A percentile compares a stretch with the other conserved stretches of the same genome.
These are phyloP conservation scores for Tupaia chinensis DNA, from an alignment of 2,113 vertebrate genomes.

Conservation along the genomic window DNA sequence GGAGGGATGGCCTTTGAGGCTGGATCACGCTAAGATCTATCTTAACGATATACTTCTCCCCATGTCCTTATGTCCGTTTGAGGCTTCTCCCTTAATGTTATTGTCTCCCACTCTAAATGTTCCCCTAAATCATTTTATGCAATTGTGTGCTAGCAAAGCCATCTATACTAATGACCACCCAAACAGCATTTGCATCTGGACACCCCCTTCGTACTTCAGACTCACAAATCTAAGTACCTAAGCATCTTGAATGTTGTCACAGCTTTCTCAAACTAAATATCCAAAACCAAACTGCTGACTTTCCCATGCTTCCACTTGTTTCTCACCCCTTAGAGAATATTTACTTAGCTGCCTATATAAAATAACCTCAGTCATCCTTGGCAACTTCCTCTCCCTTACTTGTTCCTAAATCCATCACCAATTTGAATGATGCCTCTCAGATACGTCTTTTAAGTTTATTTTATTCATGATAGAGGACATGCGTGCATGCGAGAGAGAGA, in stretches of 20 bases:
- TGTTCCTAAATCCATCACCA: not conserved
- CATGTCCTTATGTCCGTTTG: not conserved
- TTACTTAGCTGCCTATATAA: not conserved
- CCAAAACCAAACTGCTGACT: not conserved
- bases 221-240: not conserved
- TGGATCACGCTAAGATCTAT: too few relatives aligned
- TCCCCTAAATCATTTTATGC: not conserved
- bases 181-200: not conserved
- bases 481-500: too few relatives aligned
- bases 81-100: not conserved
- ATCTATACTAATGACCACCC: too few relatives aligned
- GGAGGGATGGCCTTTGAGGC: too few relatives aligned
- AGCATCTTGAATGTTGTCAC: not conserved
- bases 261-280: not conserved
- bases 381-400: not conserved
- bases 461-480: too few relatives aligned
- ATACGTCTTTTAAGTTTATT: not conserved
- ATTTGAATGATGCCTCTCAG: not conserved
- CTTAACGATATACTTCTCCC: too few relatives aligned
- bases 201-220: not conserved
- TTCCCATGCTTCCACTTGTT: not conserved
- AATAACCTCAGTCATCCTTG: not conserved
- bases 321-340: not conserved
- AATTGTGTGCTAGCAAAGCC: not conserved
- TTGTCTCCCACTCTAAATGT: not conserved